phyloP scores from a whole-genome alignment of 2,888 invertebrate species.

The Ochropacha duplaris region DNA sequence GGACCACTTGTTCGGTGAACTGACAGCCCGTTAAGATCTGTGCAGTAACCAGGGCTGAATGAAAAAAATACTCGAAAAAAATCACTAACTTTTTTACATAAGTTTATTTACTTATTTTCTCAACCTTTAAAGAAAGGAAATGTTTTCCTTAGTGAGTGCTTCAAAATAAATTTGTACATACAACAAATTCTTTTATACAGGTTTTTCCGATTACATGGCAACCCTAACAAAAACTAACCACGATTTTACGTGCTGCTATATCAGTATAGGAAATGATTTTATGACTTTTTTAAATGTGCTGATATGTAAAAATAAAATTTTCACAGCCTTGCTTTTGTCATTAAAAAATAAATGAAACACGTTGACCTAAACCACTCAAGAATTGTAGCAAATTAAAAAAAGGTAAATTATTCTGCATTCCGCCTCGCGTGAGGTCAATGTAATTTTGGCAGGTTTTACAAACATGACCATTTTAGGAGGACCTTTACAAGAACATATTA shows the following conservation, averaged over 20 bases:
- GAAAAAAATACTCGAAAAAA: background rate
- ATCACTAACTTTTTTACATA: too few species aligned
- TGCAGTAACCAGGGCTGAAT: background rate
- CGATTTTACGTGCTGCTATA: background rate
- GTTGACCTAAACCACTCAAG: background rate
- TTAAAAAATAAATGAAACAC: background rate
- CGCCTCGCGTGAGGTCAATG: slow-evolving; percentile 30
- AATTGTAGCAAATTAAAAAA: slow-evolving; percentile 21
- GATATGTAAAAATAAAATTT: background rate
- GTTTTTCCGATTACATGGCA: background rate
- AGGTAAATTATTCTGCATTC: slow-evolving; percentile 27
- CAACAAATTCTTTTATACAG: too few species aligned
- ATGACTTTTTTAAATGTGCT: background rate
- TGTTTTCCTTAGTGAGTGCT: too few species aligned
- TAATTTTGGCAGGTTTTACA: slow-evolving; percentile 23
- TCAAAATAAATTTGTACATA: too few species aligned
- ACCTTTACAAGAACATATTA: background rate
- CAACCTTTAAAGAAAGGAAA: too few species aligned
- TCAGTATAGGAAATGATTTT: background rate
- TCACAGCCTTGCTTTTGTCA: background rate
- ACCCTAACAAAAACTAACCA: background rate
- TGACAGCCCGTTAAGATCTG: slow-evolving; percentile 31
- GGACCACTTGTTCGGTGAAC: slow-evolving; percentile 35
- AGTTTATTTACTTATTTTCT: too few species aligned
- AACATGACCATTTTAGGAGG: background rate